These are phyloP conservation scores for Hydrozoanthus tunicans DNA, from an alignment of 64 coral and sea anemone species.

Conservation along the genomic window DNA sequence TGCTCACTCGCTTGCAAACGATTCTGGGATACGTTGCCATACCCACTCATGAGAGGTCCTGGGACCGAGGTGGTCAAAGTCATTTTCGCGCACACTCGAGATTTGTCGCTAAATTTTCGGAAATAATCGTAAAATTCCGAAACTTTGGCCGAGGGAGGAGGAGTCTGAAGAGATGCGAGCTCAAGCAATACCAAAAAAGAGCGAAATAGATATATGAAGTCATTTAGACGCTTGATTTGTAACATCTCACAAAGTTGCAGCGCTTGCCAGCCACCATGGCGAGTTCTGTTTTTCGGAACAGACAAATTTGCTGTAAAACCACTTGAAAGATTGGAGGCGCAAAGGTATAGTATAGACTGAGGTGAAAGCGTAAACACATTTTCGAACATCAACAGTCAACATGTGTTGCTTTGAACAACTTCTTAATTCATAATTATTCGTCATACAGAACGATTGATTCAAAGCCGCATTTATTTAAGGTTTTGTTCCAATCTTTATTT, in stretches of 20 bases:
- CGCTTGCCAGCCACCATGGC: slow-evolving; percentile 19
- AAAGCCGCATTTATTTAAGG: too few relatives aligned
- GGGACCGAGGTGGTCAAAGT: background rate
- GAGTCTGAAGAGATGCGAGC: too few relatives aligned
- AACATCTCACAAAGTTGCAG: background rate
- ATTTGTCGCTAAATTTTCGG: background rate
- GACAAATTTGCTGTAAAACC: slow-evolving; percentile 40
- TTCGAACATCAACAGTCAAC: background rate
- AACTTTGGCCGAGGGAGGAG: too few relatives aligned
- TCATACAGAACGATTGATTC: too few relatives aligned
- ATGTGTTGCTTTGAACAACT: too few relatives aligned
- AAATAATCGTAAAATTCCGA: too few relatives aligned
- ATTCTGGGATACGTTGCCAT: slow-evolving; percentile 61
- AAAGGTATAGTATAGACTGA: background rate
- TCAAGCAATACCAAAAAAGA: background rate
- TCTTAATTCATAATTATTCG: too few relatives aligned
- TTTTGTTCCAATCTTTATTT: too few relatives aligned
- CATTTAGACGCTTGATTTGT: background rate
- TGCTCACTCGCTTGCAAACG: slow-evolving; percentile 50
- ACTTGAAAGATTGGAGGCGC: slow-evolving; percentile 5
- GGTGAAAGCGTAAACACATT: background rate
- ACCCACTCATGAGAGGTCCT: slow-evolving; percentile 53
- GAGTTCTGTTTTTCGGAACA: slow-evolving; percentile 44
- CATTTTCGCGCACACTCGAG: background rate
- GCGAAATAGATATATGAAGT: slow-evolving; percentile 16